Percentiles rank a stretch among this genome's conserved stretches.
These are phyloP conservation scores for Rhabdomys pumilio DNA, from an alignment of 2,797 vertebrate species.

Conservation along the genomic window DNA sequence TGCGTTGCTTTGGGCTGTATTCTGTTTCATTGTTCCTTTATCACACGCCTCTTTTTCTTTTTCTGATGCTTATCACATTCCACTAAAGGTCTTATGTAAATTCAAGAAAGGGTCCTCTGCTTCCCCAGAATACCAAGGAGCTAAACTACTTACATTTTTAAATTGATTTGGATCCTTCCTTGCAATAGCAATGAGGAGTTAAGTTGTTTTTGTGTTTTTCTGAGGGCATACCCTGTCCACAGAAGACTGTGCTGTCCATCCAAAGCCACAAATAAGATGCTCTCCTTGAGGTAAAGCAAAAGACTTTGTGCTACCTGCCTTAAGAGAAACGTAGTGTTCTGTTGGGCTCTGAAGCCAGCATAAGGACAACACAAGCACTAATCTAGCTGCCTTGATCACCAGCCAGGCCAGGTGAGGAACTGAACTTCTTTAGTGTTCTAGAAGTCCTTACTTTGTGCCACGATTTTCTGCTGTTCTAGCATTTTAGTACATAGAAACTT, in stretches of 20 bases:
- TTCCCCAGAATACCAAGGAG: conserved; percentile 40
- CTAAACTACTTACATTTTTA: conserved; percentile 65
- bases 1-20: conserved; percentile 65
- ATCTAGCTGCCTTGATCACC: neutral
- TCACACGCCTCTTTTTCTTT: conserved; percentile 36
- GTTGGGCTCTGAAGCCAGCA: conserved; percentile 37
- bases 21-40: conserved; percentile 71
- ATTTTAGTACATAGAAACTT: neutral
- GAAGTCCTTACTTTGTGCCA: neutral
- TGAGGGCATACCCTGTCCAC: conserved; percentile 13
- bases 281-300: conserved; percentile 15
- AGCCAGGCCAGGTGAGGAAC: neutral
- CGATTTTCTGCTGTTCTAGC: conserved; percentile 15
- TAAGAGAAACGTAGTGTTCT: conserved; percentile 68
- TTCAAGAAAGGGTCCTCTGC: conserved; percentile 60
- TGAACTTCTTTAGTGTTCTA: neutral
- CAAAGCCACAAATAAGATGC: conserved; percentile 7
- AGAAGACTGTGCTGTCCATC: neutral
- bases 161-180: conserved; percentile 67
- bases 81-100: conserved; percentile 75
- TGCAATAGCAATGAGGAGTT: conserved; percentile 55
- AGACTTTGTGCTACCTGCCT: neutral
- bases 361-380: conserved; percentile 12
- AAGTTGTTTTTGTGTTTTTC: conserved; percentile 62
- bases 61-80: conserved; percentile 69